These are phyloP conservation scores for Rugalucina vietnamica DNA, from an alignment of 2,888 invertebrate genomes.

Conservation along the genomic window DNA sequence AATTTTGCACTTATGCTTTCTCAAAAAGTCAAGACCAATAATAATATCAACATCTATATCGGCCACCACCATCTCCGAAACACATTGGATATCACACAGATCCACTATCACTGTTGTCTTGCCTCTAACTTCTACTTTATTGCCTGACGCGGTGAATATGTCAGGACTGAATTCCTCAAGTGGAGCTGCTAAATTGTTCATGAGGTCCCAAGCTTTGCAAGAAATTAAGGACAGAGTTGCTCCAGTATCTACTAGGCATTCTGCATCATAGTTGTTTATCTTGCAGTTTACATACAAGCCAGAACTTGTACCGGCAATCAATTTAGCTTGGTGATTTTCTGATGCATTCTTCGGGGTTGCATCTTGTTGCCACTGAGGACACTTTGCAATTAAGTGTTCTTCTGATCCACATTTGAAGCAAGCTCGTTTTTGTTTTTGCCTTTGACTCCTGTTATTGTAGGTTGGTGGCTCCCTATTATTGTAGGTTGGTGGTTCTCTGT, in stretches of 20 bases:
- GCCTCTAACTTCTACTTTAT: background rate
- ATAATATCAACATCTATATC: background rate
- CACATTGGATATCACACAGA: background rate
- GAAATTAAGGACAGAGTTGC: slow-evolving; percentile 18
- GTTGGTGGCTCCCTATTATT: background rate
- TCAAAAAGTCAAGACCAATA: background rate
- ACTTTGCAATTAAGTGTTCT: background rate
- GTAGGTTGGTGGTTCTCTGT: background rate
- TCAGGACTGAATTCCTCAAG: background rate
- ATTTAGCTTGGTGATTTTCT: background rate
- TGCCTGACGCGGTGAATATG: slow-evolving; percentile 1
- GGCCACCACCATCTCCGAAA: background rate
- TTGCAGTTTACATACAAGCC: background rate
- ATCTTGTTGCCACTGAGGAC: background rate
- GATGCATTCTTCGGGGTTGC: background rate
- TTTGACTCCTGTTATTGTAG: background rate
- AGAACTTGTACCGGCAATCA: background rate
- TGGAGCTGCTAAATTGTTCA: background rate
- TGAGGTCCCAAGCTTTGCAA: background rate
- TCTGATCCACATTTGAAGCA: background rate
- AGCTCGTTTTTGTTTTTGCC: background rate
- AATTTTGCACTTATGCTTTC: background rate
- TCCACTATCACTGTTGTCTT: background rate
- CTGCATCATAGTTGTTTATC: background rate
- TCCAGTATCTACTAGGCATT: slow-evolving; percentile 26